Base-by-base conservation (phyloP, 2,888 invertebrate species). In the Agrochola lychnidis region DNA sequence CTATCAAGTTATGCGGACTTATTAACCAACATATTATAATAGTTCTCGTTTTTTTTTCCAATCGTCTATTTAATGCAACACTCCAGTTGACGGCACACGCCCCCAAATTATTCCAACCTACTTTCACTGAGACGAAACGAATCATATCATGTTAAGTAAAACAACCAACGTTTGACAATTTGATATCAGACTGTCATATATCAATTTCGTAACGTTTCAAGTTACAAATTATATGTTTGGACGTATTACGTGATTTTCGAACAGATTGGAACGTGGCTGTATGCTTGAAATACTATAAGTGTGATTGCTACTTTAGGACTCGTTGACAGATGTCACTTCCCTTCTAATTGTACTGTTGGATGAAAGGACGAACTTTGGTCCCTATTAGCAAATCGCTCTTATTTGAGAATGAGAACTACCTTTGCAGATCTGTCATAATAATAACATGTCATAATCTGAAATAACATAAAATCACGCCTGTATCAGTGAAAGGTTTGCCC, bases 41-140 rank as follows among this genome's bases (percentile, higher is more conserved):
- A 53, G 70, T 36, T 25, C 10, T 19, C 45, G 57, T 71, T 79
- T 85, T 87, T 36, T 86, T 87, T 83, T 75, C 77, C 77, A 83
- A 85, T 83, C 73, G 62, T 79, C 66, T 68, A 62, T 81, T 79
- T 80, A 85, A 78, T 81, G 71, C 64, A 82, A 83, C 66, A 71
- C 62, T 76, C 81, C 70, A 84, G 62, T 82, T 79, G 77, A 77
- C 78, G 83, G 81, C 78, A 73, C 84, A 85, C 85, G 90, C 89
- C 87, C 82, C 85, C 82, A 87, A 89, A 89, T 88, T 87, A 86
- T 83, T 85, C 70, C 88, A 91, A 88, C 89, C 89, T 84, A 91
- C 91, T 92, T 91, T 91, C 91, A 85, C 84, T 73, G 48, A 71
- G 74, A 78, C 79, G 66, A 68, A 80, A 82, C 79, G 68, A 76